Evolutionary conservation across 2,888 invertebrate genomes (phyloP), one percentile per base, ranked within the genome.

Genomic region (Mimas tiliae): DNA sequence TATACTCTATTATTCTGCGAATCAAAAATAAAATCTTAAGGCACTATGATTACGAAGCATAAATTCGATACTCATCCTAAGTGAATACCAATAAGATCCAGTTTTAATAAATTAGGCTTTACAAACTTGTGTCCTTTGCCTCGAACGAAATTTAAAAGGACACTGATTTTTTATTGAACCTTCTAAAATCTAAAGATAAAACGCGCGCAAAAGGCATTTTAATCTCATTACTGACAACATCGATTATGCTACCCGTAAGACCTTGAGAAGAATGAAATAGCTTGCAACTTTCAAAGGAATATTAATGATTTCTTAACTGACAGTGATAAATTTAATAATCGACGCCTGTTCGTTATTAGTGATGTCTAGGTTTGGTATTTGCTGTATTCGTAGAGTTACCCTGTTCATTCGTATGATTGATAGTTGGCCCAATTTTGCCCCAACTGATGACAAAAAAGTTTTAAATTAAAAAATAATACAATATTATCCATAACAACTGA

Each of bases 261-360:
- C 65, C 63, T 67, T 63, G 62, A 48, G 62, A 65, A 51, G 48
- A 45, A 51, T 27, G 45, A 63, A 66, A 27, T 47, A 16, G 45
- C 62, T 55, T 52, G 19, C 50, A 38, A 42, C 50, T 55, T 67
- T 16, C 50, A 67, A 38, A 67, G 64, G 47, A 64, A 34, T 50
- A 53, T 45, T 53, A 53, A 64, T 53, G 52, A 55, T 47, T 64
- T 64, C 33, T 55, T 53, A 64, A 64, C 27, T 33, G 47, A 45
- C 27, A 16, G 51, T 53, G 45, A 55, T 52, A 64, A 52, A 64
- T 66, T 64, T 47, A 42, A 42, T 42, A 38, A 42, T 19, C 38
- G 38, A 16, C 38, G 38, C 33, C 33, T 55, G 33, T 55, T 55
- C n/a, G 16, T n/a, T 14, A 19, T 16, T 19, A 16, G 6, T 42